Evolutionary conservation across 2,113 vertebrate species (phyloP), one percentile per base, ranked within the genome.

Genomic region (Mobula hypostoma): DNA sequence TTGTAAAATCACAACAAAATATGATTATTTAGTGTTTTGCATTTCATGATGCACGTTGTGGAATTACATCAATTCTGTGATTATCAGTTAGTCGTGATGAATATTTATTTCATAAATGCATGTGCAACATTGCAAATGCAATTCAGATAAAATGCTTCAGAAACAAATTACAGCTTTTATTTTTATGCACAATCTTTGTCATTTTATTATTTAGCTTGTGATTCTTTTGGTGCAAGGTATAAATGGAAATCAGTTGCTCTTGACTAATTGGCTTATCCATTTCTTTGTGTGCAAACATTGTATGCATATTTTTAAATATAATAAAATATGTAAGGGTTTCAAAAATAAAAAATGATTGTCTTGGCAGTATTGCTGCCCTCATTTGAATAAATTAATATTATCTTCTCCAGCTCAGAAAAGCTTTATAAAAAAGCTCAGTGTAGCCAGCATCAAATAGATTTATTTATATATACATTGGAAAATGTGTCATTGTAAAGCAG

Each of bases 21-120:
- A 61, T 88, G 83, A 88, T 88, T 29, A n/a, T 88, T 88, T 88
- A 63, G 83, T 63, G 27, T 90, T 90, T 90, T 90, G 85, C 85
- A 90, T 32, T 32, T 90, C 58, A 66, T 19, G n/a, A 90, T 63
- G 29, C 29, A 90, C 29, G 15, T 32, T 19, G 85, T 90, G 85
- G 85, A 90, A 90, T 90, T 66, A 66, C 29, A 66, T 63, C 61
- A 27, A 32, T 66, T 90, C 27, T 63, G 32, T 15, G 58, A 63
- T 88, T 58, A 88, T 66, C 85, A 90, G 85, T 88, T 66, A 88
- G 61, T 90, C 32, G 0, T 36, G 77, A 36, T 68, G 58, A 32
- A 66, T 66, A 90, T 32, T 66, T 68, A 61, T 90, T 90, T 90
- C 63, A 32, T 17, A 68, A 90, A 90, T 66, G 61, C 29, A 90